Evolutionary conservation across 2,797 vertebrate genomes (phyloP).

Genomic region (Cirrhinus molitorella): DNA sequence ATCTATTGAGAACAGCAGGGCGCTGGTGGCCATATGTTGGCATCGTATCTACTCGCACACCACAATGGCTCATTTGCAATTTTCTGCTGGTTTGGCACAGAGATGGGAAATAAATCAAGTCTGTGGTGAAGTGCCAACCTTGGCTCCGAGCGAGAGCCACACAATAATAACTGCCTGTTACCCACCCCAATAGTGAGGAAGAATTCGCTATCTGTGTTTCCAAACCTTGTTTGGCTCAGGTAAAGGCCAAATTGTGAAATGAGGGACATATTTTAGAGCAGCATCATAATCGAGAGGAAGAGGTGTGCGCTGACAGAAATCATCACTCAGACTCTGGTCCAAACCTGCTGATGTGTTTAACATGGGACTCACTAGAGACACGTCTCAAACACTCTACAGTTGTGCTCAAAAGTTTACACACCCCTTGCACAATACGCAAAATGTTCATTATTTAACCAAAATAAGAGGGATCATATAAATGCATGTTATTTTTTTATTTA

Average conservation of each 20-base stretch:
- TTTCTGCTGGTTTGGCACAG: constrained; percentile 46
- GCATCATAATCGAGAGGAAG: neutral
- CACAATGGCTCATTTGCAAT: constrained; percentile 45
- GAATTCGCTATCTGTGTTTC: neutral
- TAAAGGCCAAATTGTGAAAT: neutral
- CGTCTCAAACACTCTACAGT: neutral
- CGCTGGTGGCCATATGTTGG: constrained; percentile 50
- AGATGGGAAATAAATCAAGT: constrained; percentile 43
- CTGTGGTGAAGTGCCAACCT: constrained; percentile 9
- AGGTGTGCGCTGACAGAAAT: neutral
- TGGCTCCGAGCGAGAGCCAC: constrained; percentile 3
- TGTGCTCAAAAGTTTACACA: no score
- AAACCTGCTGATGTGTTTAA: neutral
- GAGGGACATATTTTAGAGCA: neutral
- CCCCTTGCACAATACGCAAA: no score
- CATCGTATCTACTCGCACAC: constrained; percentile 50
- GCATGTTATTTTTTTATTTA: no score
- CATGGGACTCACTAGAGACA: neutral
- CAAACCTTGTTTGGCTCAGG: neutral
- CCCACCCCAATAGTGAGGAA: constrained; percentile 3
- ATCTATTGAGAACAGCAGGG: constrained; percentile 48
- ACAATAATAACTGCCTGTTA: constrained; percentile 40
- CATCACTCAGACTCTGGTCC: neutral
- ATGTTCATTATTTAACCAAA: no score
- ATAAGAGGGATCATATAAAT: no score